Base-by-base conservation (phyloP, 2,888 invertebrate genomes). In the Eristalis arbustorum region DNA sequence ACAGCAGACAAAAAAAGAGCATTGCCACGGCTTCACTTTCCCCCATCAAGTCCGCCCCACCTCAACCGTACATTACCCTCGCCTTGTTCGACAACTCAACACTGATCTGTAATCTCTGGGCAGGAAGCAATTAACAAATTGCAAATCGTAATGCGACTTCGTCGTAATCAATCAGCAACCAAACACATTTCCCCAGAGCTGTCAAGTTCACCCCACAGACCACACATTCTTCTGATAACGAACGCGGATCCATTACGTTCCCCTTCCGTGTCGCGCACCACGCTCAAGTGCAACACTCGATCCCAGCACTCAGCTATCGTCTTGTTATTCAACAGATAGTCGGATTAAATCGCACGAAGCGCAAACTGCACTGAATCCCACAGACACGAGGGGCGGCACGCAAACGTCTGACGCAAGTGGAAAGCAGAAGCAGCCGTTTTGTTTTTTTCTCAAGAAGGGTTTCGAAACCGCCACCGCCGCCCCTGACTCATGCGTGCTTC, bases 181-280 rank as follows among this genome's bases (percentile, higher is more conserved):
- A 18, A 42, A 8, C 49, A 18, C 49, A 2, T 3, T 66, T 67
- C 23, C 66, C 57, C 23, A 11, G 56, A 40, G 49, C 62, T 72
- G 56, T 56, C 73, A 74, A 57, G 25, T 59, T 74, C 56, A 66
- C 66, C 25, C 66, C 57, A 74, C 25, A 67, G 28, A 49, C 28
- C 42, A 18, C 49, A 31, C 67, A 59, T 59, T 40, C 28, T 18
- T 18, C 74, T 74, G 74, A 74, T 74, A 74, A 66, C 57, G 23
- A 25, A 6, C 25, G 6, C 23, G 64, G 56, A 64, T 59, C 74
- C 64, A 66, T 74, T 57, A 59, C 57, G 57, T 22, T 25, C 64
- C 49, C 49, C 49, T 42, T n/a, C 42, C 42, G n/a, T 42, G n/a
- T n/a, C 14, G 6, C 42, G 0, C 49, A 18, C 10, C 49, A 5